These are phyloP conservation scores for Microplitis demolitor DNA, from an alignment of 1,140 invertebrate species.

Conservation along the genomic window DNA sequence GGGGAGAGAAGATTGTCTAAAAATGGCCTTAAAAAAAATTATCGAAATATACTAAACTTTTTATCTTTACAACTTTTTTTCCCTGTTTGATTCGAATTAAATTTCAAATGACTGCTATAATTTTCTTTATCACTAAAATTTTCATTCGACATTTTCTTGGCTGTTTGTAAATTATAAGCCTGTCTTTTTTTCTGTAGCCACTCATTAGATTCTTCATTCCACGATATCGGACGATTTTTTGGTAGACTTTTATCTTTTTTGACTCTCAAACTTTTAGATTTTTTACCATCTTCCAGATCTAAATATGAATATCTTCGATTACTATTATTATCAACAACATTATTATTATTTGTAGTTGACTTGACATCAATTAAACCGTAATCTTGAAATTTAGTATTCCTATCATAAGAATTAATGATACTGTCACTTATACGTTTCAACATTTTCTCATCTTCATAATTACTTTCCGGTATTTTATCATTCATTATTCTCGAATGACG, in stretches of 20 bases:
- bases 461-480: slow-evolving; percentile 5
- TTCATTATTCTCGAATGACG: slow-evolving; percentile 33
- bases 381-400: slow-evolving; percentile 49
- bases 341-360: neutral
- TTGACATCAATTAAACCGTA: slow-evolving; percentile 52
- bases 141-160: slow-evolving; percentile 31
- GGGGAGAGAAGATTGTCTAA: no score
- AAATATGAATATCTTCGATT: slow-evolving; percentile 40
- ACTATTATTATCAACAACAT: slow-evolving; percentile 28
- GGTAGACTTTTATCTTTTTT: neutral
- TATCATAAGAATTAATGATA: slow-evolving; percentile 46
- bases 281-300: slow-evolving; percentile 36
- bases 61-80: slow-evolving; percentile 42
- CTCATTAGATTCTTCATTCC: slow-evolving; percentile 52
- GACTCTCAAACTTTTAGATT: slow-evolving; percentile 17
- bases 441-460: slow-evolving; percentile 41
- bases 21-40: slow-evolving; percentile 4
- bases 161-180: slow-evolving; percentile 45
- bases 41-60: slow-evolving; percentile 54
- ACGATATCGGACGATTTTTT: slow-evolving; percentile 48
- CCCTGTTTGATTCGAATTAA: slow-evolving; percentile 30
- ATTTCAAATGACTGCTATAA: slow-evolving; percentile 17
- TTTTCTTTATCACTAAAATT: slow-evolving; percentile 48
- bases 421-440: slow-evolving; percentile 50
- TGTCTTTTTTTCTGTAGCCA: slow-evolving; percentile 52